Base-by-base conservation (phyloP, 2,113 vertebrate species). In the Pelvicachromis taeniatus region DNA sequence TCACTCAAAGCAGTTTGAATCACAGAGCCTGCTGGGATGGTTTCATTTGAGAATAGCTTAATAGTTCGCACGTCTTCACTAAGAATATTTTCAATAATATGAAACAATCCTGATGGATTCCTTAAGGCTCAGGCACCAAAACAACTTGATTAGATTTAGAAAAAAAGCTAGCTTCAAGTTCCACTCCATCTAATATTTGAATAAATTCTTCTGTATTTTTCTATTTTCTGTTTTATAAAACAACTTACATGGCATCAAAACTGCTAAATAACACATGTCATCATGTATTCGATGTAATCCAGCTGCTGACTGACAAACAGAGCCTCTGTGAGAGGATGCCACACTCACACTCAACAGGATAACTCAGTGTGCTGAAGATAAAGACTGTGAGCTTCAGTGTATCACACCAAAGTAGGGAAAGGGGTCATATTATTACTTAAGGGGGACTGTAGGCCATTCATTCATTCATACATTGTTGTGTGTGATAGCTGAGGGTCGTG, bases 401-500 rank as follows among this genome's bases (percentile, higher is more conserved):
- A n/a, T 31, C 31, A 48, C 16, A 55, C 4, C 13, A 23, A 70
- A 78, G 78, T 33, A 31, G 56, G 77, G n/a, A 87, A 86, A 87
- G 16, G 23, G 84, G 86, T 85, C 80, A 77, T 33, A 1, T 63
- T 52, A 21, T 38, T 2, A 14, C 21, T 53, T 50, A 58, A 17
- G 8, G 4, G 21, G 80, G 65, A 63, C 89, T 81, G 40, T 88
- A 86, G 91, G 89, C 12, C 91, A 31, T 58, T 81, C 84, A 77
- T 56, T 83, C 89, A 50, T 89, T 87, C 80, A 88, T 38, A 14
- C 54, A 33, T 58, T 80, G 75, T 84, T 82, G 53, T 53, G n/a
- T 58, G n/a, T 17, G 19, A 78, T 70, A 40, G 82, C 56, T 65
- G 23, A 79, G 23, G 45, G 52, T 45, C 4, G 1, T 5, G 70